Base-by-base conservation (phyloP, 2,888 invertebrate species). In the Tenthredo distinguenda region DNA sequence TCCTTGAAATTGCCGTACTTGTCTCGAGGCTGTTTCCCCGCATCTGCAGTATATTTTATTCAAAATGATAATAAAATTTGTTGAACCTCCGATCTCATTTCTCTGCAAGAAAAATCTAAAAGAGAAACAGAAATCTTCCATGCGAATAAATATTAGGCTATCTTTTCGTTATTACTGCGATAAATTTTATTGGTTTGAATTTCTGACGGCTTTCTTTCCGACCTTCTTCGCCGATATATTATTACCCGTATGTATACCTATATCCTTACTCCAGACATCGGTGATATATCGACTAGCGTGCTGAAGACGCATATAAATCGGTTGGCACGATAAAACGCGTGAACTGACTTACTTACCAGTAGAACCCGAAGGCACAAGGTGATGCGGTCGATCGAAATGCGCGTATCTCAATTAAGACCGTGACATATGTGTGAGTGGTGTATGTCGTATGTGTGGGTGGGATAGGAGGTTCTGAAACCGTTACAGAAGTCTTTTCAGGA, bases 381-480 rank as follows among this genome's bases (percentile, higher is more conserved):
- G 81, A n/a, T 62, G 50, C 34, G 83, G n/a, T 6, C 83, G 68
- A 83, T 68, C 68, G 83, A 71, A 58, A 68, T 71, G 83, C 68
- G 68, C 47, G 83, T 71, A 71, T 71, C 65, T 83, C 83, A 83
- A 83, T 83, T 83, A 83, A 83, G 47, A 21, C 62, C 85, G 79
- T 81, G 85, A 88, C 85, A 86, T 76, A 85, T 40, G n/a, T 84
- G 71, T 31, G 72, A 62, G 37, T 34, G 40, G 21, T 10, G 72
- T 82, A 12, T 47, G 72, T 85, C 62, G 74, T 83, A 74, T 84
- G 84, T 79, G 85, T 71, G 86, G 72, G 82, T 68, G 65, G 81
- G 86, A 89, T 88, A 90, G 89, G 90, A 91, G 90, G 89, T 90
- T 89, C 89, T 88, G 90, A 87, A 90, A 92, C 92, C 92, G 92